phyloP scores from a whole-genome alignment of 2,888 invertebrate species.

The Prenolepis imparis region DNA sequence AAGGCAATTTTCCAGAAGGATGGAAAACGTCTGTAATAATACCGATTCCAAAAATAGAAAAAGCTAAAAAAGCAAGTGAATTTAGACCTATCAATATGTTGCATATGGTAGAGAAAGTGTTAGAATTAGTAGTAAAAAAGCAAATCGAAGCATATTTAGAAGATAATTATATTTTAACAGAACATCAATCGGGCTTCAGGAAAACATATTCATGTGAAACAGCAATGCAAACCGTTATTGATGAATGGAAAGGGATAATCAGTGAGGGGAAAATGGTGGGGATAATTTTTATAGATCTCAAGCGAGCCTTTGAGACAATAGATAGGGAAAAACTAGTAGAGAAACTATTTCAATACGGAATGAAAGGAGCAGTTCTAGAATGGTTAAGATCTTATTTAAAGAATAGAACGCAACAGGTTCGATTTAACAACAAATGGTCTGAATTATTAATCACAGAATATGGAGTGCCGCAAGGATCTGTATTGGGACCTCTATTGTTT shows the following conservation, averaged over 20 bases:
- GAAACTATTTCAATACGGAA: background rate
- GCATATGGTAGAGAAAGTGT: background rate
- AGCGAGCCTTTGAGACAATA: constrained; percentile 5
- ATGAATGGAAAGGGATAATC: constrained; percentile 4
- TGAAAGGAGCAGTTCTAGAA: background rate
- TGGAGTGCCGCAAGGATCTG: too few species aligned
- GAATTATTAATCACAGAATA: too few species aligned
- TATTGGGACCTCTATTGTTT: too few species aligned
- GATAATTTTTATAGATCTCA: background rate
- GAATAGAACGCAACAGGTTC: constrained; percentile 5
- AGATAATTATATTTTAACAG: background rate
- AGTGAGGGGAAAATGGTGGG: background rate
- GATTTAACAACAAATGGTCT: too few species aligned
- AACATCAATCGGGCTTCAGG: background rate
- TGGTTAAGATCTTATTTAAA: background rate
- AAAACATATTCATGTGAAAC: too few species aligned
- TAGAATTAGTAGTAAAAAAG: background rate
- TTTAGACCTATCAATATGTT: background rate
- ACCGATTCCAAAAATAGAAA: too few species aligned
- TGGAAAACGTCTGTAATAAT: too few species aligned
- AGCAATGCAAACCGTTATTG: background rate
- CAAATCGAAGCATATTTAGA: background rate
- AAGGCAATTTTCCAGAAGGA: too few species aligned
- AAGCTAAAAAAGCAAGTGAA: background rate
- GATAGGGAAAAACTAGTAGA: background rate